phyloP scores from a whole-genome alignment of 2,113 vertebrate genomes.

The Podarcis cretensis region DNA sequence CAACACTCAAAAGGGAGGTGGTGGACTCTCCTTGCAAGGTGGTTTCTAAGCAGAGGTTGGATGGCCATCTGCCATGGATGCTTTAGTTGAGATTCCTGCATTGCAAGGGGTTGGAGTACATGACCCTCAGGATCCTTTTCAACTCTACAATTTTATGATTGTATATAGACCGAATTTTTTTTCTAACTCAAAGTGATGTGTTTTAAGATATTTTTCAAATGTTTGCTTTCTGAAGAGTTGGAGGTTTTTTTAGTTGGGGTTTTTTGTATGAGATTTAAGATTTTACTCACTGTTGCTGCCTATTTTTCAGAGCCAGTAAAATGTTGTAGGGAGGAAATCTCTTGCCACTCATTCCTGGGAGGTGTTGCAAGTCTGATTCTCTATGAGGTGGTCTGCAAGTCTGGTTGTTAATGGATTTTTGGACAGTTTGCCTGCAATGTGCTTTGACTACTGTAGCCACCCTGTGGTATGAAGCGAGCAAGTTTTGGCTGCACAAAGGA shows the following conservation, averaged over 20 bases:
- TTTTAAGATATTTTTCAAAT: neutral
- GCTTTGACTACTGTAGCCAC: neutral
- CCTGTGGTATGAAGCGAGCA: neutral
- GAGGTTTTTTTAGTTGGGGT: neutral
- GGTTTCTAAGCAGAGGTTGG: too few species aligned
- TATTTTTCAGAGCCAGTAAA: neutral
- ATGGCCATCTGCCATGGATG: too few species aligned
- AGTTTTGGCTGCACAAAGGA: neutral
- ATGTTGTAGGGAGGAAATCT: neutral
- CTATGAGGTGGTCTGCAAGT: neutral
- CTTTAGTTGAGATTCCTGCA: too few species aligned
- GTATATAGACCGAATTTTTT: rapidly evolving
- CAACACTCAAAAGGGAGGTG: too few species aligned
- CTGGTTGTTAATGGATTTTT: neutral
- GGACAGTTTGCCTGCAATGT: neutral
- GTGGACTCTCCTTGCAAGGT: too few species aligned
- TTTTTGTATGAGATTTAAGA: neutral
- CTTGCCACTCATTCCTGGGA: neutral
- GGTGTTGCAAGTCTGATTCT: neutral
- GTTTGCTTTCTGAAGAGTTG: neutral
- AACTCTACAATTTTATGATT: too few species aligned
- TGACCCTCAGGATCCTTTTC: too few species aligned
- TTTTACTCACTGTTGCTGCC: neutral
- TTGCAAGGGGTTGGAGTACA: too few species aligned
- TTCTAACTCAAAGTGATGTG: neutral